These are phyloP conservation scores for Pelodytes ibericus DNA, from an alignment of 2,797 vertebrate genomes.

Conservation along the genomic window DNA sequence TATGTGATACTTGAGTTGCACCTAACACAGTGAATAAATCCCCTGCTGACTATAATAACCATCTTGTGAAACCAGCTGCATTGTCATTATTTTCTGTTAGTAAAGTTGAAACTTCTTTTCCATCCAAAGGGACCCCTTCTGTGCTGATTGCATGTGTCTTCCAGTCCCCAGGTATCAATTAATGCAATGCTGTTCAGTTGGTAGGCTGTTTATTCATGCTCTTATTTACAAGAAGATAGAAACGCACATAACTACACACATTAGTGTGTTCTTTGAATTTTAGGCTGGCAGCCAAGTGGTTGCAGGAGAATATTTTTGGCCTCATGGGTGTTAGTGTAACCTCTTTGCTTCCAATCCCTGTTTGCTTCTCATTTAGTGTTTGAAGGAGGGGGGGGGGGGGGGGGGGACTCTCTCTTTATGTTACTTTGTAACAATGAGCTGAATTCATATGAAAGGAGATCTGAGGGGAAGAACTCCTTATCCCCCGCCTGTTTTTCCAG, in stretches of 20 bases:
- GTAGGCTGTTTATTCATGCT: too few species aligned
- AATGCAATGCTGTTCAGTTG: too few species aligned
- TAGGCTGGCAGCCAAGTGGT: constrained; percentile 12
- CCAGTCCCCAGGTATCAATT: too few species aligned
- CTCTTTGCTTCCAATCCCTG: constrained; percentile 29
- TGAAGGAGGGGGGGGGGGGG: constrained; percentile 14
- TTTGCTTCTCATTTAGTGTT: constrained; percentile 26
- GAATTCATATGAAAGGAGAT: constrained; percentile 35
- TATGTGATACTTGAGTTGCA: too few species aligned
- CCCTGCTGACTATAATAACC: too few species aligned
- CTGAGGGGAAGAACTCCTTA: neutral
- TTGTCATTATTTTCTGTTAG: too few species aligned
- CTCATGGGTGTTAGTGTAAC: constrained; percentile 30
- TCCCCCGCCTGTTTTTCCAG: neutral
- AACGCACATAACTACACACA: neutral
- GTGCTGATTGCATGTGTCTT: too few species aligned
- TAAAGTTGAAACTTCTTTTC: too few species aligned
- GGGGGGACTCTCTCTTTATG: constrained; percentile 8
- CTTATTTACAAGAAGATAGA: too few species aligned
- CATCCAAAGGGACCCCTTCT: too few species aligned
- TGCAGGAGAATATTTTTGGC: constrained; percentile 26
- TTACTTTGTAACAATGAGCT: constrained; percentile 43
- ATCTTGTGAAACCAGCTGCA: too few species aligned
- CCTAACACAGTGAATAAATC: too few species aligned
- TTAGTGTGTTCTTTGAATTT: constrained; percentile 21